A percentile compares a stretch with the other conserved stretches of the same genome.
Evolutionary conservation across 2,888 invertebrate species (phyloP).

Genomic region (Ophion ventricosus): DNA sequence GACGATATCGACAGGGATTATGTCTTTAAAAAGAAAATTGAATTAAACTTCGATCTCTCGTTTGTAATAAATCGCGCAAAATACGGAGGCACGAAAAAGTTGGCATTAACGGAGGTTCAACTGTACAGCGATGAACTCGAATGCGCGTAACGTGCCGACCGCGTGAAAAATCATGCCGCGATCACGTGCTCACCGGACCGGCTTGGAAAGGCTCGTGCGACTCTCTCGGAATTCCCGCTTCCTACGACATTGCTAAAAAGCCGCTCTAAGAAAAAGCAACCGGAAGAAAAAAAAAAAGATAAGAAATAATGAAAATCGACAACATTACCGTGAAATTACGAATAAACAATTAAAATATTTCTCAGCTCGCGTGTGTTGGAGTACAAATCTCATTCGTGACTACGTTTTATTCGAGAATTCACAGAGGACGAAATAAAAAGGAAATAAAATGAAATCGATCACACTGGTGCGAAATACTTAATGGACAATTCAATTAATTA

Average conservation of each 20-base stretch:
- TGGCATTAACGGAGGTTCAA: conserved; percentile 1
- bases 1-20: no score
- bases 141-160: conserved; percentile 40
- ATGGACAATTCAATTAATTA: no score
- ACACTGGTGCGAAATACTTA: no score
- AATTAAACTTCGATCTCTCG: neutral
- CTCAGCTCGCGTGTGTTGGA: neutral
- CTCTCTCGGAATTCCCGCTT: conserved; percentile 23
- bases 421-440: no score
- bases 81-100: neutral
- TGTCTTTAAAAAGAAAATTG: no score
- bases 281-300: neutral
- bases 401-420: no score
- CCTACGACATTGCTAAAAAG: conserved; percentile 54
- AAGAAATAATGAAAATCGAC: neutral
- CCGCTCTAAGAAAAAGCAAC: neutral
- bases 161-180: conserved; percentile 64
- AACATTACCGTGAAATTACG: neutral
- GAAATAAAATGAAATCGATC: no score
- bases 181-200: conserved; percentile 72
- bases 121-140: conserved; percentile 28
- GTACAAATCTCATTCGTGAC: neutral
- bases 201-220: conserved; percentile 50
- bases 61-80: neutral
- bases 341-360: neutral